Conservation (phyloP, 2,113 vertebrate species). For the Chionis minor region DNA sequence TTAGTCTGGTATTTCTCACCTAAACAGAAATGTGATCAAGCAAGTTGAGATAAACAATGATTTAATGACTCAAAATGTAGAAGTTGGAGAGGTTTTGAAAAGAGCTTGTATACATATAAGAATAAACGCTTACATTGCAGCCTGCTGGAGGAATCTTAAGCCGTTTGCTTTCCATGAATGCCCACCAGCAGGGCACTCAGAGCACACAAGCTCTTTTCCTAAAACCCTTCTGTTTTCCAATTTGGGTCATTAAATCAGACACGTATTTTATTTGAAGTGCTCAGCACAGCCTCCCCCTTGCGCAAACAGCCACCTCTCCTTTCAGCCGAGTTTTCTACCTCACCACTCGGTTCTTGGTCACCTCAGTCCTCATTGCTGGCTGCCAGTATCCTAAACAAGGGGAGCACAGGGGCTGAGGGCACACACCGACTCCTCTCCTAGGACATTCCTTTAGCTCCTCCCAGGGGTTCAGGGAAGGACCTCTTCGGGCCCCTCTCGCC, state of each 20-base stretch:
- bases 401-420: background rate
- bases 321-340: background rate
- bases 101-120: background rate
- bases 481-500: background rate
- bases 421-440: background rate
- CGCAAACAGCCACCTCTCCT: background rate
- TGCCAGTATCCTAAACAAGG: background rate
- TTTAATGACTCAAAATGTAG: background rate
- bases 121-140: background rate
- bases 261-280: background rate
- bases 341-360: background rate
- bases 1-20: background rate
- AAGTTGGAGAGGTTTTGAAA: background rate
- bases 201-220: background rate
- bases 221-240: background rate
- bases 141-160: background rate
- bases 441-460: background rate
- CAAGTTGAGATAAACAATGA: background rate
- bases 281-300: background rate
- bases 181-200: background rate
- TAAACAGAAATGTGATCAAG: background rate
- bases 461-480: background rate
- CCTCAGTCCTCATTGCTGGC: background rate
- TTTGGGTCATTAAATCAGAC: background rate
- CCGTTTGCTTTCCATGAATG: background rate